Evolutionary conservation across 2,113 vertebrate genomes (phyloP).

Genomic region (Ctenodactylus gundi): DNA sequence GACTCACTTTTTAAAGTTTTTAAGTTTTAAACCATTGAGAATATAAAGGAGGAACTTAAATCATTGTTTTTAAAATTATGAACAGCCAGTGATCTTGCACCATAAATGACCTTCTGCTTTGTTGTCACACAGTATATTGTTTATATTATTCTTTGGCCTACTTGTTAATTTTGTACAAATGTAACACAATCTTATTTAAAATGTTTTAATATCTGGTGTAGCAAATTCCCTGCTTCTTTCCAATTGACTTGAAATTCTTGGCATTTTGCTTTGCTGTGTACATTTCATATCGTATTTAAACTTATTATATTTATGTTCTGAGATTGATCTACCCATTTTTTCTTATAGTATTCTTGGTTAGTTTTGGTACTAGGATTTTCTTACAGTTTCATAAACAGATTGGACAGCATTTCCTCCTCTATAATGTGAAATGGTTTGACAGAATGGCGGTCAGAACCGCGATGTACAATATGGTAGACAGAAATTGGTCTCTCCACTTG

Average conservation of each 20-base stretch:
- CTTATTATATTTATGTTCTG: neutral
- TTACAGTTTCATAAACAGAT: neutral
- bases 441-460: neutral
- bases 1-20: constrained; percentile 4
- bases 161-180: neutral
- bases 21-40: neutral
- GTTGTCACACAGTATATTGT: neutral
- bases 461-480: neutral
- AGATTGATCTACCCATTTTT: neutral
- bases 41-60: neutral
- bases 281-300: constrained; percentile 32
- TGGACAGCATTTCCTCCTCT: neutral
- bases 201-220: neutral
- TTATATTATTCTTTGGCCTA: neutral
- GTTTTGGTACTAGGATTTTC: neutral
- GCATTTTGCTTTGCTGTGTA: neutral
- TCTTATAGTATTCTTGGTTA: neutral
- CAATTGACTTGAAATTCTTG: neutral
- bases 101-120: neutral
- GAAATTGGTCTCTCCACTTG: neutral
- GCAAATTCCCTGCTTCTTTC: neutral
- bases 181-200: neutral
- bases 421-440: neutral
- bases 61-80: neutral
- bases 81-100: neutral